Percentiles rank a stretch among this genome's conserved stretches.
phyloP scores from a whole-genome alignment of 2,797 vertebrate genomes.

The Scarus forsteni region DNA sequence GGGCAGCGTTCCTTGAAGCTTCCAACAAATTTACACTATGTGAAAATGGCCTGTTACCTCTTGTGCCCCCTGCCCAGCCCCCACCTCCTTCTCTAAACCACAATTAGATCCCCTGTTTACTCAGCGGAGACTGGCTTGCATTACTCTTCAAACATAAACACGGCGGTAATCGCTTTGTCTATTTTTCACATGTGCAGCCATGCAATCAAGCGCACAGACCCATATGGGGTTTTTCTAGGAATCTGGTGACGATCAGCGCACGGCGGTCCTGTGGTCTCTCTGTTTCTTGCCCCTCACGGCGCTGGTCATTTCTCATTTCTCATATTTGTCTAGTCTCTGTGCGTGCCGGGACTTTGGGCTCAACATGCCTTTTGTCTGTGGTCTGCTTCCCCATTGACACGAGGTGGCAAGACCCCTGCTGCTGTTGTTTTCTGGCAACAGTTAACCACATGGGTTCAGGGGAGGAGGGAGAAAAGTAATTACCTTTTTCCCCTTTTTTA shows the following conservation, averaged over 20 bases:
- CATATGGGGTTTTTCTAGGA: slow-evolving; percentile 77
- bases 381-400: slow-evolving; percentile 74
- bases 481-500: slow-evolving; percentile 58
- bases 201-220: slow-evolving; percentile 78
- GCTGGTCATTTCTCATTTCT: slow-evolving; percentile 70
- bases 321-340: slow-evolving; percentile 71
- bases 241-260: slow-evolving; percentile 73
- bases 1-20: too few relatives aligned
- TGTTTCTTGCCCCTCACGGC: slow-evolving; percentile 62
- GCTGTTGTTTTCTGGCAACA: slow-evolving; percentile 69
- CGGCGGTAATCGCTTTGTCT: slow-evolving; percentile 81
- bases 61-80: slow-evolving; percentile 42
- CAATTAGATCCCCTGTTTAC: slow-evolving; percentile 83
- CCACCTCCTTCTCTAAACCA: slow-evolving; percentile 66
- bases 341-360: slow-evolving; percentile 41
- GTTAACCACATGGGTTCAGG: slow-evolving; percentile 66
- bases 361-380: slow-evolving; percentile 63
- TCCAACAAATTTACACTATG: too few relatives aligned
- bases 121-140: slow-evolving; percentile 78
- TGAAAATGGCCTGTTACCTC: slow-evolving; percentile 46
- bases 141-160: slow-evolving; percentile 84
- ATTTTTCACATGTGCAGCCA: slow-evolving; percentile 84
- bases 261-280: slow-evolving; percentile 71
- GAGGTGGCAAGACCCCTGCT: slow-evolving; percentile 70
- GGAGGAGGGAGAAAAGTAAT: slow-evolving; percentile 54